Evolutionary conservation across 2,888 invertebrate species (phyloP).

Genomic region (Epistrophella euchroma): DNA sequence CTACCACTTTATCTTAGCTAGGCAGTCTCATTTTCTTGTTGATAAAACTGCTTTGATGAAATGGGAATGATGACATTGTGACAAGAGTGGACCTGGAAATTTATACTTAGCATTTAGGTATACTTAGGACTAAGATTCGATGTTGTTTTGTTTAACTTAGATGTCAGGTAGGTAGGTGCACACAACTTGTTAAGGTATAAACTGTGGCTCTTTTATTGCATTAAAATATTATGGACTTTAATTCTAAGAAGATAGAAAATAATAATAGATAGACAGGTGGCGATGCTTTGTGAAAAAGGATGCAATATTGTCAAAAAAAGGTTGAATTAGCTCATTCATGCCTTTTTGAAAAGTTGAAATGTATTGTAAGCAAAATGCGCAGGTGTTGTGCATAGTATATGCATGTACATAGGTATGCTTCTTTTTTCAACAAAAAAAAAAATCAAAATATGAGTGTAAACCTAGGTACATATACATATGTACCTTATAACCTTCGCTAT

Average conservation of each 20-base stretch:
- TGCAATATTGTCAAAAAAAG: too few relatives aligned
- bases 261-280: not conserved
- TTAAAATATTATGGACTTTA: not conserved
- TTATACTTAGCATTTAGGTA: not conserved
- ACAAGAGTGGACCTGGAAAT: slow-evolving; percentile 4
- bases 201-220: not conserved
- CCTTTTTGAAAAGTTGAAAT: too few relatives aligned
- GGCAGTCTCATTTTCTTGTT: not conserved
- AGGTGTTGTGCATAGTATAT: too few relatives aligned
- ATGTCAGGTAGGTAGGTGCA: not conserved
- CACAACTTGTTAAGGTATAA: not conserved
- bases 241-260: slow-evolving; percentile 1
- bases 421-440: too few relatives aligned
- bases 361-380: too few relatives aligned
- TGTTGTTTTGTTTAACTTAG: slow-evolving; percentile 4
- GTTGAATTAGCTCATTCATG: too few relatives aligned
- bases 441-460: too few relatives aligned
- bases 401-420: too few relatives aligned
- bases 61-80: slow-evolving; percentile 8
- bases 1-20: not conserved
- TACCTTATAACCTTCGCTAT: too few relatives aligned
- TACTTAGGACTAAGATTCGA: not conserved
- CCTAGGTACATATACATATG: too few relatives aligned
- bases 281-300: too few relatives aligned
- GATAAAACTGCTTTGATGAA: not conserved